Base-by-base conservation (phyloP, 1,140 invertebrate species). In the Papilio polyxenes region DNA sequence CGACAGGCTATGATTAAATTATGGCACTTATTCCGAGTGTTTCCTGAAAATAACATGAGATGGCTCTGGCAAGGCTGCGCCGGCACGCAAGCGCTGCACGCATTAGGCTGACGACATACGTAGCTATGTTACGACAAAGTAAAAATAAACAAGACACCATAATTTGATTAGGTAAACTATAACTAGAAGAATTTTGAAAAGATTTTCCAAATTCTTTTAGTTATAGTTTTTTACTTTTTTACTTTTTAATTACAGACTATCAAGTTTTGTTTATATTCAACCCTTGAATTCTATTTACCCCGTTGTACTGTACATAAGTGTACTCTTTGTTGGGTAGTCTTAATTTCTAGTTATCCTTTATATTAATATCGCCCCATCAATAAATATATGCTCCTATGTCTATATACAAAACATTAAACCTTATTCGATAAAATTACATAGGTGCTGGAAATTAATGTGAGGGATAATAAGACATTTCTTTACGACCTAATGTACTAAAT, bases 11-110 rank as follows among this genome's bases (percentile, higher is more conserved):
- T 93, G 91, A 94, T 94, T 93, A 94, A 93, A 93, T 92, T 93
- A 92, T 94, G 89, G 90, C 91, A 92, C 89, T 94, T 93, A 92
- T 88, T 87, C 88, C 81, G 89, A 93, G 90, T 94, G 90, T 93
- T 94, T 93, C 93, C 92, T 93, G 93, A 93, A 94, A 93, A 93
- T 94, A 92, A 93, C 91, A 93, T 92, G 91, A 90, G 93, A 94
- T 94, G 93, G 86, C 89, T 93, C 92, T 90, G 84, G 86, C 92
- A 94, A 94, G 93, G 93, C 88, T 93, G 92, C 84, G 76, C 75
- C 80, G 88, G 89, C 93, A 94, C 93, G 93, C 93, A 90, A 94
- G 92, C 78, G 76, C 85, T 86, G 90, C 93, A 94, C 93, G 93
- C 92, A 94, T 93, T 92, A 80, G 40, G 78, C 20, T 15, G 51